Evolutionary conservation across 2,113 vertebrate genomes (phyloP).

Genomic region (Alligator mississippiensis): DNA sequence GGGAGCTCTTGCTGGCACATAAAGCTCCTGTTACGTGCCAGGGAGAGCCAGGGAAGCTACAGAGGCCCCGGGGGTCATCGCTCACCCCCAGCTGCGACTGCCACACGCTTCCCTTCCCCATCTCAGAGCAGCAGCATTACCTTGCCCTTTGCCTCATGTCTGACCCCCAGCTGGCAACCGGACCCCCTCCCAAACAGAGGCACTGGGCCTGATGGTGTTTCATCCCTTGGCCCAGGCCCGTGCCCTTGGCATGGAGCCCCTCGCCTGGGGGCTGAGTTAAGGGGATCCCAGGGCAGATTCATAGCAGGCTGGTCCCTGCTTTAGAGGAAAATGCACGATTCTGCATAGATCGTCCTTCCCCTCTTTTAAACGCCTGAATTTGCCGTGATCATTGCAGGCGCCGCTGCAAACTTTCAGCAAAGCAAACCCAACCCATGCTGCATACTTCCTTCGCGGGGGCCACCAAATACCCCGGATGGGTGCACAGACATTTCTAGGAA

Average conservation of each 20-base stretch:
- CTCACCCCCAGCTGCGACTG: too few species aligned
- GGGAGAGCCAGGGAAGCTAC: not conserved
- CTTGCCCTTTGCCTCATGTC: not conserved
- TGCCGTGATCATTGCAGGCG: not conserved
- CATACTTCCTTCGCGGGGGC: accelerated
- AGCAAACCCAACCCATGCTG: not conserved
- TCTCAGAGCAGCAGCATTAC: not conserved
- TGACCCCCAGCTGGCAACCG: not conserved
- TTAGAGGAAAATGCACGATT: not conserved
- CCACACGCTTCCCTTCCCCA: not conserved
- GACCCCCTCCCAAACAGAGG: not conserved
- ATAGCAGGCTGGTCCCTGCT: not conserved
- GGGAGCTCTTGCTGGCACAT: too few species aligned
- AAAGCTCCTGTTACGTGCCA: not conserved
- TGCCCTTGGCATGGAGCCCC: too few species aligned
- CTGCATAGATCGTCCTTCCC: accelerated
- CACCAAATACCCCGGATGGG: not conserved
- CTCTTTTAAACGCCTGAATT: not conserved
- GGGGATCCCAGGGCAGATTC: not conserved
- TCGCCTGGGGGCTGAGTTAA: not conserved
- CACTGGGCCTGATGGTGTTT: not conserved
- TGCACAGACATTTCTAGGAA: not conserved
- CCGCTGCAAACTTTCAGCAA: not conserved
- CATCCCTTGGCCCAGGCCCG: not conserved
- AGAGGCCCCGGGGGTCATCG: not conserved